Conservation (phyloP, 2,797 vertebrate species). For the Anomalospiza imberbis region DNA sequence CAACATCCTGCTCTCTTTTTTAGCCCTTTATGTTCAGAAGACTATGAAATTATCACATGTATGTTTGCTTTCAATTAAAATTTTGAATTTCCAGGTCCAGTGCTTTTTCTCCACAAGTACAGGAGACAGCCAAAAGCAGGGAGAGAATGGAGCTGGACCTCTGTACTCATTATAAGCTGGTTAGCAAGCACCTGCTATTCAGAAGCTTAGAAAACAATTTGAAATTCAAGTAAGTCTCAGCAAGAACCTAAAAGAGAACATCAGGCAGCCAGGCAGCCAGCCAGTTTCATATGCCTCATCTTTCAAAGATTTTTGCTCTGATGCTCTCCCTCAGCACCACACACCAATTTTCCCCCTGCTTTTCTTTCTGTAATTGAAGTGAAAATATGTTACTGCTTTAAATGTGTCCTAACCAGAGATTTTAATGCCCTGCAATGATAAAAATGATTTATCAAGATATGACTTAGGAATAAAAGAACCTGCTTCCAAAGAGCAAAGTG, state of each 20-base stretch:
- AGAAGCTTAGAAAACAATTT: not conserved
- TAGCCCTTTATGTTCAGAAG: not conserved
- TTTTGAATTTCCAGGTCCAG: not conserved
- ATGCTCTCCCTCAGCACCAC: not conserved
- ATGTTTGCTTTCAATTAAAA: not conserved
- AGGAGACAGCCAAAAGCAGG: not conserved
- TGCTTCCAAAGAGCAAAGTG: not conserved
- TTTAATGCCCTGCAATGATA: not conserved
- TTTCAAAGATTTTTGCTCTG: not conserved
- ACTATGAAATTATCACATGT: not conserved
- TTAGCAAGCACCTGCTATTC: not conserved
- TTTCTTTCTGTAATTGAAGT: not conserved
- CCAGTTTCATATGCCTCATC: not conserved
- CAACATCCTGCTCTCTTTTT: not conserved
- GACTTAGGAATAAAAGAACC: not conserved
- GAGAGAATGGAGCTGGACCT: not conserved
- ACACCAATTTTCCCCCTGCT: fast-evolving
- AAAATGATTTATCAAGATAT: not conserved
- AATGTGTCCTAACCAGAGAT: not conserved
- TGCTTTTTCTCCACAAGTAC: not conserved
- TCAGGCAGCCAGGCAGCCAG: not conserved
- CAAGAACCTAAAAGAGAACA: not conserved
- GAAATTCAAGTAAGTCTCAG: conserved; percentile 20
- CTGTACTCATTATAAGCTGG: not conserved
- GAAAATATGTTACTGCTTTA: not conserved